Percentiles rank a stretch among this genome's conserved stretches.
Evolutionary conservation across 2,888 invertebrate genomes (phyloP).

Genomic region (Ganaspis brasiliensis): DNA sequence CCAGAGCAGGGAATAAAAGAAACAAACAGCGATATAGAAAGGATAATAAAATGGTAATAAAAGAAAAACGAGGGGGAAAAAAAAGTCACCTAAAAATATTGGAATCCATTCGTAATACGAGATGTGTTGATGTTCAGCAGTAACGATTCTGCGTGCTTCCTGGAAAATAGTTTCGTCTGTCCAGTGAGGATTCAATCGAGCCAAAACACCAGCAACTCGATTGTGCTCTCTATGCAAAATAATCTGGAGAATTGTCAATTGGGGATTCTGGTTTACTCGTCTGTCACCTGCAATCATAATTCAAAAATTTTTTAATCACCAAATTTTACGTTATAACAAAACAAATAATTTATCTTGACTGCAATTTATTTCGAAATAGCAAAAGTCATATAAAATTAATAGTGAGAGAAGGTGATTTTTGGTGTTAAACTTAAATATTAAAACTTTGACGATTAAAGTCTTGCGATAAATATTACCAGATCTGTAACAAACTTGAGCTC

Average conservation of each 20-base stretch:
- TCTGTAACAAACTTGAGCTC: slow-evolving; percentile 87
- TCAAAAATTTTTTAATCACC: not conserved
- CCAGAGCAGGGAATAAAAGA: too few relatives aligned
- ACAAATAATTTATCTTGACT: too few relatives aligned
- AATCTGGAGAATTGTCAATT: slow-evolving; percentile 88
- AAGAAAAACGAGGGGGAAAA: not conserved
- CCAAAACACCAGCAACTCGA: slow-evolving; percentile 85
- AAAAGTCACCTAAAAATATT: slow-evolving; percentile 85
- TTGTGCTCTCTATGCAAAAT: slow-evolving; percentile 92
- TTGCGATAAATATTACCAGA: slow-evolving; percentile 83
- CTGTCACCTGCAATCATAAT: slow-evolving; percentile 84
- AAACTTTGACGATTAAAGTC: not conserved
- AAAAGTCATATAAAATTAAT: too few relatives aligned
- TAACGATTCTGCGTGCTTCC: slow-evolving; percentile 88
- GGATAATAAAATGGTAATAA: not conserved
- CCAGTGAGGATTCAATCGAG: slow-evolving; percentile 88
- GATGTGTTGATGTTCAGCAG: slow-evolving; percentile 90
- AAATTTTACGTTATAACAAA: too few relatives aligned
- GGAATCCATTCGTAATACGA: slow-evolving; percentile 92
- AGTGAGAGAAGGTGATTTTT: too few relatives aligned
- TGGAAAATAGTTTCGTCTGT: slow-evolving; percentile 87
- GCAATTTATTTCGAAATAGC: too few relatives aligned
- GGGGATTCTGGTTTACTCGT: slow-evolving; percentile 90
- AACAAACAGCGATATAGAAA: too few relatives aligned
- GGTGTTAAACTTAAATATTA: too few relatives aligned